Evolutionary conservation across 2,888 invertebrate species (phyloP).

Genomic region (Anthrax anthrax): DNA sequence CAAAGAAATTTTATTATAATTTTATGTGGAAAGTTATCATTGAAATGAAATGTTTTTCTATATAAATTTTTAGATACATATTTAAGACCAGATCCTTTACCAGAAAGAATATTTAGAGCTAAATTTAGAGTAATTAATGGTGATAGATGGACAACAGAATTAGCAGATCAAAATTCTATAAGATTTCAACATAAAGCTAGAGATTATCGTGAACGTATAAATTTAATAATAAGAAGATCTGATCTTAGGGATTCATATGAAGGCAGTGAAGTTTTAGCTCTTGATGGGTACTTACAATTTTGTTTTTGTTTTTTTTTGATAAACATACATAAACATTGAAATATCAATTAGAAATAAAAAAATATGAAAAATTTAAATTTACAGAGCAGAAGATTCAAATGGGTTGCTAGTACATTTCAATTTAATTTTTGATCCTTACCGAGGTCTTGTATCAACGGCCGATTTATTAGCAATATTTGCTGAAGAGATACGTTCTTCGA

Average conservation of each 20-base stretch:
- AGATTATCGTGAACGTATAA: constrained; percentile 60
- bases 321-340: too few species aligned
- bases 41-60: too few species aligned
- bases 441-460: constrained; percentile 47
- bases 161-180: constrained; percentile 51
- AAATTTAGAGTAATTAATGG: constrained; percentile 58
- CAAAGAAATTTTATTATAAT: too few species aligned
- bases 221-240: constrained; percentile 58
- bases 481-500: constrained; percentile 45
- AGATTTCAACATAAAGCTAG: constrained; percentile 58
- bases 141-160: constrained; percentile 52
- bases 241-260: constrained; percentile 61
- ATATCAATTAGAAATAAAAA: too few species aligned
- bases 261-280: constrained; percentile 64
- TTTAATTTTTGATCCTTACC: constrained; percentile 66
- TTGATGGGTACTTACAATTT: constrained; percentile 55
- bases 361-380: not conserved
- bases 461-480: constrained; percentile 51
- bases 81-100: constrained; percentile 43
- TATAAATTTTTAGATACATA: constrained; percentile 24
- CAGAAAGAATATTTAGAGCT: constrained; percentile 70
- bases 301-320: too few species aligned
- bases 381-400: constrained; percentile 46
- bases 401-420: constrained; percentile 75
- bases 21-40: too few species aligned